phyloP scores from a whole-genome alignment of 92 coral and sea anemone species.

The Virgularia gustaviana region DNA sequence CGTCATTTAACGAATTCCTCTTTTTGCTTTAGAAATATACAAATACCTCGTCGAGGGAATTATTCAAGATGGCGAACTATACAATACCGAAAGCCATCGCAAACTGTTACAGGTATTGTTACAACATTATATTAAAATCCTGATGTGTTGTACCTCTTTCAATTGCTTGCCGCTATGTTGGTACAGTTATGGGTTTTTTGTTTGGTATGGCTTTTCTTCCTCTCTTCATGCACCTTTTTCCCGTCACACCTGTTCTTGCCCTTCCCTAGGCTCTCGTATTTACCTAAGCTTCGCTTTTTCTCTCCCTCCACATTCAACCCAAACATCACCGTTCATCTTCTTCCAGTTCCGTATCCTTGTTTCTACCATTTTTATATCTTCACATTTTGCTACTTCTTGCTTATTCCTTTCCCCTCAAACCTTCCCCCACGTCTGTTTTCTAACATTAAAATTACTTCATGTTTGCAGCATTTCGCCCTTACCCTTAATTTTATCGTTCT shows the following conservation, averaged over 20 bases:
- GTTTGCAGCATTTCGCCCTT: neutral
- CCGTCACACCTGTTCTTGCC: neutral
- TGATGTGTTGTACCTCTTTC: neutral
- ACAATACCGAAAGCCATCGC: constrained; percentile 69
- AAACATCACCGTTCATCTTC: neutral
- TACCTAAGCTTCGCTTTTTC: constrained; percentile 7
- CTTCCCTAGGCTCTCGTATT: neutral
- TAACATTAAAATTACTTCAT: neutral
- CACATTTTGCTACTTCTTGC: neutral
- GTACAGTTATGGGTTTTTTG: no score
- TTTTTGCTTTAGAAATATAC: constrained; percentile 51
- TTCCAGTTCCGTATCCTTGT: neutral
- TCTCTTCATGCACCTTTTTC: neutral
- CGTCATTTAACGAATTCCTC: neutral
- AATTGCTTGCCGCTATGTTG: no score
- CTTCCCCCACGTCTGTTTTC: neutral
- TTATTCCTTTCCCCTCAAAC: neutral
- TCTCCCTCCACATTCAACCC: neutral
- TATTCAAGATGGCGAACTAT: constrained; percentile 73
- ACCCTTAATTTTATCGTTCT: no score
- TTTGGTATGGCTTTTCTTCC: neutral
- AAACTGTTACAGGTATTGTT: constrained; percentile 70
- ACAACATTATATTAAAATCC: neutral
- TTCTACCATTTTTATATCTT: neutral
- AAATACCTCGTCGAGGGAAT: constrained; percentile 64